Conservation (phyloP, 2,888 invertebrate genomes). For the Drosophila meridionalis region DNA sequence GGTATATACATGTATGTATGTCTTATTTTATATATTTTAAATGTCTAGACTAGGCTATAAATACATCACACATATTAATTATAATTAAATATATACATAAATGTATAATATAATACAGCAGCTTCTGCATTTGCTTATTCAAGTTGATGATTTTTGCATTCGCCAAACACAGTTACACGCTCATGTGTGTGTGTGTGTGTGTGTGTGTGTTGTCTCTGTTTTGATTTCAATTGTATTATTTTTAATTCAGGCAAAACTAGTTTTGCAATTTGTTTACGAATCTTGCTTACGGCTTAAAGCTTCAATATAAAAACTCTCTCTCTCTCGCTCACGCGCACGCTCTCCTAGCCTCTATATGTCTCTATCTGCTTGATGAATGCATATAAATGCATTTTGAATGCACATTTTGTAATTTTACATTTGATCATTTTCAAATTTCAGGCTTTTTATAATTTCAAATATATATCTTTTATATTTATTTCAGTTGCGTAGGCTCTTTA, state of each 20-base stretch:
- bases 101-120: background rate
- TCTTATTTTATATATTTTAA: background rate
- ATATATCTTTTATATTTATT: background rate
- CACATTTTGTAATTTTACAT: conserved; percentile 10
- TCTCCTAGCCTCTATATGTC: no score
- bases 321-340: background rate
- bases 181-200: background rate
- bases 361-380: background rate
- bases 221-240: conserved; percentile 13
- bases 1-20: background rate
- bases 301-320: conserved; percentile 1
- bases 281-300: conserved; percentile 8
- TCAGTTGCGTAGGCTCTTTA: background rate
- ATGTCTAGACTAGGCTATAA: background rate
- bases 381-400: conserved; percentile 1
- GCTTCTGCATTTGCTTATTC: conserved; percentile 4
- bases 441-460: background rate
- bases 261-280: conserved; percentile 9
- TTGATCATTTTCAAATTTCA: conserved; percentile 4
- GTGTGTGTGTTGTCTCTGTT: conserved; percentile 1
- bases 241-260: conserved; percentile 17
- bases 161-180: background rate
- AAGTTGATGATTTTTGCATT: background rate
- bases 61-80: background rate
- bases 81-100: background rate